These are phyloP conservation scores for Polietes domitor DNA, from an alignment of 2,888 invertebrate genomes.

Conservation along the genomic window DNA sequence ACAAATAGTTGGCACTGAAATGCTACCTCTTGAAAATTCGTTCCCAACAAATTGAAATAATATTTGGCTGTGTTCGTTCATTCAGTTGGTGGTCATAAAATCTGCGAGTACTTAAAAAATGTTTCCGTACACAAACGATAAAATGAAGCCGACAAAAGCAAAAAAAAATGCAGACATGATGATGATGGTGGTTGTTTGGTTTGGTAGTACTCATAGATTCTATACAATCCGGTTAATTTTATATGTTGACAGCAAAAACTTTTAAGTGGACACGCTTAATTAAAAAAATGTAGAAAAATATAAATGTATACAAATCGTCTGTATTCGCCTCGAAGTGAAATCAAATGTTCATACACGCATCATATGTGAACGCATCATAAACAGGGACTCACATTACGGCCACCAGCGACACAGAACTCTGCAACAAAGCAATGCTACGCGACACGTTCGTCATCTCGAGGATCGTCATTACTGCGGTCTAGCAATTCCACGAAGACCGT, in stretches of 20 bases:
- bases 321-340: not conserved
- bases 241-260: conserved; percentile 42
- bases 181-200: too few relatives aligned
- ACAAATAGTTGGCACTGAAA: too few relatives aligned
- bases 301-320: conserved; percentile 9
- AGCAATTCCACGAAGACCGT: too few relatives aligned
- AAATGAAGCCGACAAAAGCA: too few relatives aligned
- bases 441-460: too few relatives aligned
- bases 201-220: too few relatives aligned
- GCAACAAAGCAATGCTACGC: not conserved
- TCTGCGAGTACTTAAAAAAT: conserved; percentile 27
- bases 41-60: too few relatives aligned
- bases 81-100: conserved; percentile 26
- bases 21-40: too few relatives aligned
- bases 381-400: conserved; percentile 27
- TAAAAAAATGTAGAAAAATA: conserved; percentile 67
- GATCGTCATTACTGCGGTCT: too few relatives aligned
- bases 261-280: conserved; percentile 66
- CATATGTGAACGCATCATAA: conserved; percentile 20
- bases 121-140: not conserved
- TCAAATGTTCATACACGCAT: conserved; percentile 10
- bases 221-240: not conserved
- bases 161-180: too few relatives aligned
- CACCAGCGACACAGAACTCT: not conserved
- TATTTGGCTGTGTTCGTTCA: too few relatives aligned